Conservation (phyloP, 2,113 vertebrate genomes). For the Cyanoderma ruficeps region DNA sequence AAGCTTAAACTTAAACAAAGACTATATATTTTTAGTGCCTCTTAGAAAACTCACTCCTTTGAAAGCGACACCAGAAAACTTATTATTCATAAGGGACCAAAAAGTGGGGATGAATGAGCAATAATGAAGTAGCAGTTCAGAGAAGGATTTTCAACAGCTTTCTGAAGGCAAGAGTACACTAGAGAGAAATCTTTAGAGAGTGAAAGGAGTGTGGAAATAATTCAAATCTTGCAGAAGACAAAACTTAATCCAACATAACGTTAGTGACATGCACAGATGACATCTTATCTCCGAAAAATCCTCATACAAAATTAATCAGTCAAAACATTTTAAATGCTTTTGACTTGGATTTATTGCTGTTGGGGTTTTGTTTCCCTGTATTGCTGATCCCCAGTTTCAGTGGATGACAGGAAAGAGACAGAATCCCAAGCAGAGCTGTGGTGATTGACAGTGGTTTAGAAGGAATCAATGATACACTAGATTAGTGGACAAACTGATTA, state of each 20-base stretch:
- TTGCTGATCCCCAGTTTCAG: neutral
- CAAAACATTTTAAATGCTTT: neutral
- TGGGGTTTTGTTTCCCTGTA: neutral
- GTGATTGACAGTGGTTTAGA: neutral
- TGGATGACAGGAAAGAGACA: neutral
- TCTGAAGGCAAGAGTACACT: neutral
- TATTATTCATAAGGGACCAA: neutral
- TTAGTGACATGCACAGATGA: neutral
- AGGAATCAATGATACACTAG: neutral
- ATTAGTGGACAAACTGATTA: neutral
- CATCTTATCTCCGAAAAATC: neutral
- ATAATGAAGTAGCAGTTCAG: neutral
- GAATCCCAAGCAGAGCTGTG: neutral
- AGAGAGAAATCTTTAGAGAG: neutral
- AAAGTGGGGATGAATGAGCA: conserved; percentile 13
- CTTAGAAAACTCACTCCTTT: neutral
- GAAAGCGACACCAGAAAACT: conserved; percentile 6
- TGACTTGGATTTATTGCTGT: neutral
- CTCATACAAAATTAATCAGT: neutral
- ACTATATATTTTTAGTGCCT: neutral
- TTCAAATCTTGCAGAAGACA: neutral
- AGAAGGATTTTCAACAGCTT: neutral
- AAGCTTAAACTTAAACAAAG: conserved; percentile 19
- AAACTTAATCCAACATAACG: neutral
- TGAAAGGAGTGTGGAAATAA: neutral